Evolutionary conservation across 2,888 invertebrate species (phyloP).

Genomic region (Apoda limacodes): DNA sequence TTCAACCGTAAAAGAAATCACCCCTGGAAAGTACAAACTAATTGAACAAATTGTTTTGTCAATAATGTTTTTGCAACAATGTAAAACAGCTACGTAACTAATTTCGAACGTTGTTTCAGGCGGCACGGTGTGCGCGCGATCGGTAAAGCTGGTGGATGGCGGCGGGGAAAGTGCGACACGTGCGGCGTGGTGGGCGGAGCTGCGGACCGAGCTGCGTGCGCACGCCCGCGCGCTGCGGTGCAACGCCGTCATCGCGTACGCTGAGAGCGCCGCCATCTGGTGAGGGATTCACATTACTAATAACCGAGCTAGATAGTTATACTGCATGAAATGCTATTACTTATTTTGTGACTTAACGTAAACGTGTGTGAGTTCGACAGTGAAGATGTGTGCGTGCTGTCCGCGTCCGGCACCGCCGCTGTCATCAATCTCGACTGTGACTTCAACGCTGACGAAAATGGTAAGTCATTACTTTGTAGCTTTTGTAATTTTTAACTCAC

Average conservation of each 20-base stretch:
- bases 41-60: too few species aligned
- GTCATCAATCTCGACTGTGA: slow-evolving; percentile 70
- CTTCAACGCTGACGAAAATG: slow-evolving; percentile 39
- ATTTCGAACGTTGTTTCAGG: slow-evolving; percentile 27
- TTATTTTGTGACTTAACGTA: too few species aligned
- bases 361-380: too few species aligned
- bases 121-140: slow-evolving; percentile 56
- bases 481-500: too few species aligned
- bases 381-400: slow-evolving; percentile 95
- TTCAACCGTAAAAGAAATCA: too few species aligned
- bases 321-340: too few species aligned
- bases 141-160: slow-evolving; percentile 73
- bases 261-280: slow-evolving; percentile 94
- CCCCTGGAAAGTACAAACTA: too few species aligned
- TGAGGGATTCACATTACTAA: too few species aligned
- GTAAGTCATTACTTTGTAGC: slow-evolving; percentile 27
- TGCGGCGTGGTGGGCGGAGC: slow-evolving; percentile 97
- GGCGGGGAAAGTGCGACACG: slow-evolving; percentile 90
- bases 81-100: too few species aligned
- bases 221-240: slow-evolving; percentile 94
- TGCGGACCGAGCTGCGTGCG: slow-evolving; percentile 94
- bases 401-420: slow-evolving; percentile 94
- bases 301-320: too few species aligned
- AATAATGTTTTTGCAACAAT: too few species aligned
- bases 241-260: slow-evolving; percentile 94